These are phyloP conservation scores for Eurypyga helias DNA, from an alignment of 2,113 vertebrate genomes.

Conservation along the genomic window DNA sequence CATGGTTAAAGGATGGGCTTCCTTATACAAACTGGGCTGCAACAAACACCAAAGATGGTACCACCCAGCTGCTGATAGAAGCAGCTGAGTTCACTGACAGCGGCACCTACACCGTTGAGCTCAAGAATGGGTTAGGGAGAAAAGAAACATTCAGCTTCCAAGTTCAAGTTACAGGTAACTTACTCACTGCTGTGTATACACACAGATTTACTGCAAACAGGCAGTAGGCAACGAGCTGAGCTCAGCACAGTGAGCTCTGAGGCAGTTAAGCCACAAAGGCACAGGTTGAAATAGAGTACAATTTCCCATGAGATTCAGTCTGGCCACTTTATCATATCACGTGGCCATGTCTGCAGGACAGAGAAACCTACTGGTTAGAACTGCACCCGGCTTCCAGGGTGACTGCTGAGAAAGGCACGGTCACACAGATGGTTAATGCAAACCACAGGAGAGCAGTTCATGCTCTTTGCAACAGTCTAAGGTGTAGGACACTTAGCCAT, in stretches of 20 bases:
- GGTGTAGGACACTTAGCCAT: background rate
- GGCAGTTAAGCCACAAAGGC: background rate
- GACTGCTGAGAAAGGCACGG: background rate
- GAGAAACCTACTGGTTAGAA: background rate
- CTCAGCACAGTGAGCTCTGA: background rate
- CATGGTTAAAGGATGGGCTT: constrained; percentile 87
- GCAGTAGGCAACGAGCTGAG: background rate
- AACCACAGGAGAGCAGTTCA: background rate
- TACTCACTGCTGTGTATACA: background rate
- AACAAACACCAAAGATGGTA: constrained; percentile 74
- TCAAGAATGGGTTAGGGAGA: constrained; percentile 80
- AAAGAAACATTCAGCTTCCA: constrained; percentile 79
- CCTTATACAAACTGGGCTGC: constrained; percentile 78
- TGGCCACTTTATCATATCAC: background rate
- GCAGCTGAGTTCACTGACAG: constrained; percentile 79
- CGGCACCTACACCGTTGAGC: constrained; percentile 81
- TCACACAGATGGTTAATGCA: background rate
- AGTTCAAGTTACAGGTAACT: constrained; percentile 88
- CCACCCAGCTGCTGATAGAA: constrained; percentile 85
- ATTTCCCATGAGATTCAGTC: background rate
- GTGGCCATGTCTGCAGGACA: background rate
- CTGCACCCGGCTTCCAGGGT: background rate
- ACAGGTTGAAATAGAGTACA: background rate
- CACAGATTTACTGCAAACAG: background rate
- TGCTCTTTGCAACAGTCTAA: background rate